Evolutionary conservation across 2,797 vertebrate genomes (phyloP).

Genomic region (Takifugu ocellatus): DNA sequence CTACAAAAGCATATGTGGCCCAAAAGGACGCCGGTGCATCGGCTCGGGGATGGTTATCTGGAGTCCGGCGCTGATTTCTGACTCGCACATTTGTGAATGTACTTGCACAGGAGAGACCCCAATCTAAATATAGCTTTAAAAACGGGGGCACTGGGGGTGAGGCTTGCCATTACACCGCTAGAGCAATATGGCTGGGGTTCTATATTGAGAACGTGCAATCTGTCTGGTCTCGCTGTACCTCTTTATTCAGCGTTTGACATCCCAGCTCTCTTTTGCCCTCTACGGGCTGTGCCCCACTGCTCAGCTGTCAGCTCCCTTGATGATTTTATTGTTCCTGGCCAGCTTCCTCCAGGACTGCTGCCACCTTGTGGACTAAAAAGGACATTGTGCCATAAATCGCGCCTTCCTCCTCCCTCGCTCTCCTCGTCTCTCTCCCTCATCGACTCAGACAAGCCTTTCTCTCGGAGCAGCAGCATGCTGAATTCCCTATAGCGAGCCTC

Average conservation of each 20-base stretch:
- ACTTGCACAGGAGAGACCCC: constrained; percentile 40
- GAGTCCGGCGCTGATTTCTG: constrained; percentile 26
- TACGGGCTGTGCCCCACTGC: constrained; percentile 55
- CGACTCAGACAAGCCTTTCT: constrained; percentile 55
- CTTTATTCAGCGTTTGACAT: constrained; percentile 71
- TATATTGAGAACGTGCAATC: constrained; percentile 72
- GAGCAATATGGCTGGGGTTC: constrained; percentile 59
- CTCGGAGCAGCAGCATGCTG: constrained; percentile 37
- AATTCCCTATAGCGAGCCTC: constrained; percentile 42
- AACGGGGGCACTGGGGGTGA: constrained; percentile 34
- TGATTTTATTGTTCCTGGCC: constrained; percentile 59
- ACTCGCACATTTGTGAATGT: constrained; percentile 48
- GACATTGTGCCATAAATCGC: constrained; percentile 18
- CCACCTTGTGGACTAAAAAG: constrained; percentile 69
- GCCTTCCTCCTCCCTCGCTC: constrained; percentile 27
- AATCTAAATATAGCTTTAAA: constrained; percentile 64
- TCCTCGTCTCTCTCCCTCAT: constrained; percentile 27
- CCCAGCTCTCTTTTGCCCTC: constrained; percentile 68
- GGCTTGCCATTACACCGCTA: constrained; percentile 39
- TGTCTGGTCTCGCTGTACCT: constrained; percentile 67
- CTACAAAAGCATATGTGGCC: constrained; percentile 29
- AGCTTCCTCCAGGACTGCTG: constrained; percentile 35
- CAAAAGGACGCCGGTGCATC: constrained; percentile 13
- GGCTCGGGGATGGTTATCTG: constrained; percentile 13
- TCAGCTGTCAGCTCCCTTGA: constrained; percentile 59